A percentile compares a stretch with the other conserved stretches of the same genome.
Conservation (phyloP, 2,113 vertebrate genomes). For the Paramormyrops kingsleyae region DNA sequence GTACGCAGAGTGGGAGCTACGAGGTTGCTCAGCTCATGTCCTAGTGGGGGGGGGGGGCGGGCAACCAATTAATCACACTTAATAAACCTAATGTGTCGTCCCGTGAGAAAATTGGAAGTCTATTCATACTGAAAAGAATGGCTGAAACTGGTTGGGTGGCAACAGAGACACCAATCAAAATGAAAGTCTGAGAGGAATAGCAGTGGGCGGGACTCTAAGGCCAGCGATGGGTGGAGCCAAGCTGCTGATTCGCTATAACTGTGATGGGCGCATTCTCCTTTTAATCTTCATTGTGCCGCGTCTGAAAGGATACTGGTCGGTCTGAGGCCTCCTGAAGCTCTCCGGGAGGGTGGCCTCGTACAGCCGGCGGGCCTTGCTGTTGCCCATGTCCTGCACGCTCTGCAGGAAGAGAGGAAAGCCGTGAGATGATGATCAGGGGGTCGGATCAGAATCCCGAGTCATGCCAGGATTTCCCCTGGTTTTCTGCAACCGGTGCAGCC, state of each 20-base stretch:
- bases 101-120: background rate
- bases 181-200: background rate
- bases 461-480: background rate
- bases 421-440: background rate
- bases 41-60: background rate
- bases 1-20: background rate
- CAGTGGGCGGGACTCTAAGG: background rate
- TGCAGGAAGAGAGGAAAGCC: constrained; percentile 39
- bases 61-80: background rate
- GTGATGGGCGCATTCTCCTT: background rate
- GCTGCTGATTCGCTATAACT: background rate
- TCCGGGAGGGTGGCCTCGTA: constrained; percentile 96
- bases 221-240: background rate
- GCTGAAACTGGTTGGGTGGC: background rate
- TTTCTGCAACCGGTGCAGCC: background rate
- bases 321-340: constrained; percentile 90
- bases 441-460: background rate
- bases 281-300: background rate
- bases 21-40: background rate
- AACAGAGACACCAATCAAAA: background rate
- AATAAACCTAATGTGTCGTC: background rate
- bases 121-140: background rate
- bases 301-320: constrained; percentile 93
- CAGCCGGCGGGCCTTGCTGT: constrained; percentile 79
- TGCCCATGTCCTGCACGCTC: constrained; percentile 98